These are phyloP conservation scores for Ursus arctos DNA, from an alignment of 2,113 vertebrate genomes.

Conservation along the genomic window DNA sequence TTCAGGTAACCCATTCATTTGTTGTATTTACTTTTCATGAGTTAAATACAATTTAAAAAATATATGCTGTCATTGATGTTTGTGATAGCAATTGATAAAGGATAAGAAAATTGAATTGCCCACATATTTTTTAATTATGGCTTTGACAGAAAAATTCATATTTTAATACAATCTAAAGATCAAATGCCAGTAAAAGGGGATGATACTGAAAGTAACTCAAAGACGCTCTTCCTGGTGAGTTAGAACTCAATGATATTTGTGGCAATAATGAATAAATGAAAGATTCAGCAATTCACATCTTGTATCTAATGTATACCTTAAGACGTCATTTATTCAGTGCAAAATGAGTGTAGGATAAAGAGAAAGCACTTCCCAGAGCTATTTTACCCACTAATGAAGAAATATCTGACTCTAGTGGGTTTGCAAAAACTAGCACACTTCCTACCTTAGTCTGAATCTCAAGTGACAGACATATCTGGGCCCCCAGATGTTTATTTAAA, in stretches of 20 bases:
- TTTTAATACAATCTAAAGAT: not conserved
- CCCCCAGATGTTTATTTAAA: not conserved
- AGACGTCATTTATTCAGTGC: no score
- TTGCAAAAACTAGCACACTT: not conserved
- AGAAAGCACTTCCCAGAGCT: not conserved
- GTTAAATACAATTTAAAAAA: not conserved
- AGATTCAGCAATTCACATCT: not conserved
- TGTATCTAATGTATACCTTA: not conserved
- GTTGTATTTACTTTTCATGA: not conserved
- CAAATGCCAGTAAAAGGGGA: not conserved
- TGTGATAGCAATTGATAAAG: not conserved
- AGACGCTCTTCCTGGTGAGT: not conserved
- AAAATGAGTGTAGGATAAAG: not conserved
- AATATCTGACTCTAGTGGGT: not conserved
- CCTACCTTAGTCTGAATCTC: no score
- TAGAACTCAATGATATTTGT: not conserved
- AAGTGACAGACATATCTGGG: not conserved
- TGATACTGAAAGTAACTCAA: not conserved
- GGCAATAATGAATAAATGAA: not conserved
- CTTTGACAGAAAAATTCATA: not conserved
- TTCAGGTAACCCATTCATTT: not conserved
- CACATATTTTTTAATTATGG: not conserved
- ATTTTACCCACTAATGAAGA: not conserved
- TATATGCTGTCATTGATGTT: not conserved
- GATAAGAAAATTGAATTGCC: not conserved